These are phyloP conservation scores for Magallana angulata DNA, from an alignment of 1,140 invertebrate species.

Conservation along the genomic window DNA sequence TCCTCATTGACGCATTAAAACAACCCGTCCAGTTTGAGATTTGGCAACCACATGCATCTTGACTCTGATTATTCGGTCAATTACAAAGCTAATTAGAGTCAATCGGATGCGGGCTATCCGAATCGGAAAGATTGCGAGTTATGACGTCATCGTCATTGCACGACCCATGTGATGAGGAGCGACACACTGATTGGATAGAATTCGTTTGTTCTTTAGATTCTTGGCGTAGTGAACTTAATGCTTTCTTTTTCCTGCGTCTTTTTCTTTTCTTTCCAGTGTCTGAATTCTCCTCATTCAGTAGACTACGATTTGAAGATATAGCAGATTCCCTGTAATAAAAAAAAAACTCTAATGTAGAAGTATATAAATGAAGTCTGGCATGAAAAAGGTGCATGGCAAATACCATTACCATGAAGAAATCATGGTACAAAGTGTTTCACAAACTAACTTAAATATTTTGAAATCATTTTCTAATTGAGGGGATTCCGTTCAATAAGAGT, in stretches of 20 bases:
- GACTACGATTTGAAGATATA: slow-evolving; percentile 39
- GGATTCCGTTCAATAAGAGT: no score
- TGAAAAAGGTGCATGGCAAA: not conserved
- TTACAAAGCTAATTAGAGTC: not conserved
- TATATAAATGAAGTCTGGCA: no score
- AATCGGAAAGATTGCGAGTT: slow-evolving; percentile 17
- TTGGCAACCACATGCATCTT: not conserved
- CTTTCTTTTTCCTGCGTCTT: slow-evolving; percentile 42
- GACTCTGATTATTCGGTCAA: not conserved
- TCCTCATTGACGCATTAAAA: no score
- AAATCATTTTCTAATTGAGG: no score
- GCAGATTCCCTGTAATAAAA: slow-evolving; percentile 30
- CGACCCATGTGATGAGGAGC: not conserved
- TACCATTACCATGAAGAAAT: not conserved
- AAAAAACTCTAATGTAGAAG: no score
- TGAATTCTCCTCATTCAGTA: slow-evolving; percentile 32
- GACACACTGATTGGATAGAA: not conserved
- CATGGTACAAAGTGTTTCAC: not conserved
- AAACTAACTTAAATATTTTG: no score
- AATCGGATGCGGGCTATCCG: not conserved
- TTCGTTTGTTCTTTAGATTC: slow-evolving; percentile 6
- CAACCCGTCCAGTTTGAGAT: not conserved
- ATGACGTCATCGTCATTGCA: not conserved
- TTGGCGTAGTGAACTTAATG: slow-evolving; percentile 15
- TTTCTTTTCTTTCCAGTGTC: slow-evolving; percentile 36